These are phyloP conservation scores for Butastur rufipennis DNA, from an alignment of 2,113 vertebrate species.

Conservation along the genomic window DNA sequence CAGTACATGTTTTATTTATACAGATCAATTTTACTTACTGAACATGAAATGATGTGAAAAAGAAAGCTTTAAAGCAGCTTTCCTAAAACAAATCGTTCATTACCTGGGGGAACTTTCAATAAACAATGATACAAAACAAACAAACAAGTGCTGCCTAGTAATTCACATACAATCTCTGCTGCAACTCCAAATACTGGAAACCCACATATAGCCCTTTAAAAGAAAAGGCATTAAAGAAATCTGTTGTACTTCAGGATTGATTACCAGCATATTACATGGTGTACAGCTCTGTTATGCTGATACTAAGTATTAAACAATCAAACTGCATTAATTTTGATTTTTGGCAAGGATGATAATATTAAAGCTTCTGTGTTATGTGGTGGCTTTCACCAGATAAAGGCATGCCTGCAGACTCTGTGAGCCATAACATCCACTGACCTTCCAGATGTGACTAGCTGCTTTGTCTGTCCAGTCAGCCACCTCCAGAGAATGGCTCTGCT, in stretches of 20 bases:
- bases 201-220: neutral
- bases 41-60: neutral
- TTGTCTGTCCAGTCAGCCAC: slow-evolving; percentile 94
- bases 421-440: slow-evolving; percentile 75
- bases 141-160: neutral
- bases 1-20: neutral
- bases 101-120: neutral
- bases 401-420: neutral
- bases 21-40: neutral
- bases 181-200: neutral
- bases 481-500: slow-evolving; percentile 92
- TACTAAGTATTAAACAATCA: neutral
- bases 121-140: neutral
- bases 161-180: neutral
- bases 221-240: neutral
- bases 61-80: neutral
- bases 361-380: neutral
- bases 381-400: neutral
- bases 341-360: neutral
- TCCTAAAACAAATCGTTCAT: neutral
- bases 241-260: neutral
- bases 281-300: neutral
- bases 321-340: neutral
- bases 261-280: neutral
- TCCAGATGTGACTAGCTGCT: slow-evolving; percentile 91